A percentile compares a stretch with the other conserved stretches of the same genome.
Evolutionary conservation across 2,113 vertebrate species (phyloP).

Genomic region (Atherinomorus stipes): DNA sequence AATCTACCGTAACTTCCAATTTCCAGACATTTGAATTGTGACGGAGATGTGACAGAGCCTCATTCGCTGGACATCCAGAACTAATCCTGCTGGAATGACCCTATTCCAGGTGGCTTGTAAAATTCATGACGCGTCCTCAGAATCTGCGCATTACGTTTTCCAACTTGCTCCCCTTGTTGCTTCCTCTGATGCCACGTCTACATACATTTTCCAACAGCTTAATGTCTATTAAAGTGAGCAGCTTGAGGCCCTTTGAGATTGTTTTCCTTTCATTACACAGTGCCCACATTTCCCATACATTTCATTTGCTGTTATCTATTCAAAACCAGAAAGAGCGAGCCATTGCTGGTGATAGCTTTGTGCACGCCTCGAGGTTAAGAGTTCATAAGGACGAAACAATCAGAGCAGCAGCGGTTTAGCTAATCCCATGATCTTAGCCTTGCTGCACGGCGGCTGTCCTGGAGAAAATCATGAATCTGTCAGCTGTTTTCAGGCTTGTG

Average conservation of each 20-base stretch:
- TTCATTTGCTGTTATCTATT: conserved; percentile 36
- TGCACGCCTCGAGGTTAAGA: conserved; percentile 17
- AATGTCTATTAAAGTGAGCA: conserved; percentile 22
- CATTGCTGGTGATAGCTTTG: neutral
- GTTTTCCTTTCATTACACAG: conserved; percentile 25
- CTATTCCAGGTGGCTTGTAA: neutral
- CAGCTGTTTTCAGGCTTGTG: conserved; percentile 7
- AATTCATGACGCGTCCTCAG: neutral
- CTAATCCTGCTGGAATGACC: neutral
- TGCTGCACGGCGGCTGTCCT: neutral
- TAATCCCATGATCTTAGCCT: conserved; percentile 33
- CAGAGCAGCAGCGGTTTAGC: neutral
- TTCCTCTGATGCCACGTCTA: neutral
- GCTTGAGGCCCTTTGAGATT: conserved; percentile 53
- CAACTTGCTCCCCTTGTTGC: neutral
- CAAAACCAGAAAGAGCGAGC: conserved; percentile 12
- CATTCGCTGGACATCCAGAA: neutral
- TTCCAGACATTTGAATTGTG: too few species aligned
- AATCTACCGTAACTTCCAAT: too few species aligned
- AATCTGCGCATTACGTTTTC: neutral
- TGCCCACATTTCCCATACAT: conserved; percentile 20
- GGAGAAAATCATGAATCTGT: conserved; percentile 11
- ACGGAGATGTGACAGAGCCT: neutral
- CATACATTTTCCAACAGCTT: conserved; percentile 36
- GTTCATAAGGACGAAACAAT: conserved; percentile 14